These are phyloP conservation scores for Oopsacas minuta DNA, from an alignment of 37 sponge, comb jelly and placozoan genomes.

Conservation along the genomic window DNA sequence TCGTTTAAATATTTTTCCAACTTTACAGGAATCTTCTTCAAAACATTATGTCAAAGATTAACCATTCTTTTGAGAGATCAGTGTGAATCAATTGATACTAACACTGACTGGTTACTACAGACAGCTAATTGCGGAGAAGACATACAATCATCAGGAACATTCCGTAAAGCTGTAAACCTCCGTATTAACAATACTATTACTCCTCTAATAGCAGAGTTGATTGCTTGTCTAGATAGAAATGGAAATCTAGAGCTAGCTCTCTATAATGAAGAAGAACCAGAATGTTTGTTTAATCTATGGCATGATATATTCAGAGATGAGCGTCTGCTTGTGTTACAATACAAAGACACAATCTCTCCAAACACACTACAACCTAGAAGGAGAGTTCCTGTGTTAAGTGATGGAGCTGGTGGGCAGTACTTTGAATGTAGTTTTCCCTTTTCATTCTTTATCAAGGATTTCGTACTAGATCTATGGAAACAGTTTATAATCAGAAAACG, in stretches of 20 bases:
- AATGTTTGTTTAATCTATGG: neutral
- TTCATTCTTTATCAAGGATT: neutral
- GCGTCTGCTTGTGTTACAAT: neutral
- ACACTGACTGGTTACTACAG: neutral
- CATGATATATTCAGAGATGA: neutral
- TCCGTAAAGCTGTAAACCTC: neutral
- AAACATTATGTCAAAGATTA: neutral
- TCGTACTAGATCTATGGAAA: neutral
- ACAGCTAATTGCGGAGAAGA: neutral
- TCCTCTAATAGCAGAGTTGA: neutral
- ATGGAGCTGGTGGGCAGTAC: neutral
- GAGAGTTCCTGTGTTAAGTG: constrained; percentile 1
- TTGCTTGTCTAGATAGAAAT: neutral
- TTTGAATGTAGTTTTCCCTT: neutral
- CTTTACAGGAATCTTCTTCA: neutral
- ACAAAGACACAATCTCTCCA: neutral
- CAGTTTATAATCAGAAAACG: neutral
- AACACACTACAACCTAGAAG: neutral
- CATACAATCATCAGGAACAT: neutral
- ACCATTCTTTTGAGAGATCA: neutral
- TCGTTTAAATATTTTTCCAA: too few relatives aligned
- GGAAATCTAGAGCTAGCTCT: constrained; percentile 10
- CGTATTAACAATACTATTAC: neutral
- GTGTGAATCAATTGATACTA: neutral
- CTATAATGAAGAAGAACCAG: neutral